phyloP scores from a whole-genome alignment of 2,113 vertebrate species.

The Triplophysa siluroides region DNA sequence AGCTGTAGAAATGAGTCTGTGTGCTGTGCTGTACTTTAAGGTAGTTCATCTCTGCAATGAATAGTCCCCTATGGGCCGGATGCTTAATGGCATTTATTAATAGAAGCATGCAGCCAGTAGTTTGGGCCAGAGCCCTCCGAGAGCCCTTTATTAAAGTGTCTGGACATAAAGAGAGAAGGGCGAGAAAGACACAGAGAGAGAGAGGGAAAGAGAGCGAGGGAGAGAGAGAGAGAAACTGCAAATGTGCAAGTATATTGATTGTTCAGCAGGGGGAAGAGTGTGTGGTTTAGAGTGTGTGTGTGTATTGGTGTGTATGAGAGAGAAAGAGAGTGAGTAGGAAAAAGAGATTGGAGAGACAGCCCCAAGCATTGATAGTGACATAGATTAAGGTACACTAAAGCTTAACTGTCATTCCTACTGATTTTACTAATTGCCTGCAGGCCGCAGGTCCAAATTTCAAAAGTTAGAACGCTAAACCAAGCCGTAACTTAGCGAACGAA shows the following conservation, averaged over 20 bases:
- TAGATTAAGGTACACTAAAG: constrained; percentile 59
- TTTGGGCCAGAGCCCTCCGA: constrained; percentile 72
- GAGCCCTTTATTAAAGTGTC: constrained; percentile 75
- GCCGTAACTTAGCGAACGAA: constrained; percentile 7
- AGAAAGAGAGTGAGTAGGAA: not conserved
- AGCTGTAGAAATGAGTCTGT: constrained; percentile 76
- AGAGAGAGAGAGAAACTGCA: constrained; percentile 38
- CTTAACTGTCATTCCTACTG: constrained; percentile 39
- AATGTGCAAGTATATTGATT: constrained; percentile 61
- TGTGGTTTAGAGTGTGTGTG: not conserved
- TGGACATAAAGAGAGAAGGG: constrained; percentile 56
- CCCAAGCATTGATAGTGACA: constrained; percentile 50
- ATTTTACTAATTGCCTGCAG: constrained; percentile 23
- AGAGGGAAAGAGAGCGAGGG: constrained; percentile 49
- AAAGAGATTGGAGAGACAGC: constrained; percentile 48
- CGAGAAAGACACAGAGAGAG: constrained; percentile 50
- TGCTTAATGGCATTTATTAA: constrained; percentile 86
- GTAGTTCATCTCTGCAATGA: constrained; percentile 83
- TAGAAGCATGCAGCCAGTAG: constrained; percentile 78
- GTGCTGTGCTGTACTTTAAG: constrained; percentile 80
- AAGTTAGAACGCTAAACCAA: constrained; percentile 47
- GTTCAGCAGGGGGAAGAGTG: constrained; percentile 42
- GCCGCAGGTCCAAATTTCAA: constrained; percentile 33
- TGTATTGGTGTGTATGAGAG: constrained; percentile 3
- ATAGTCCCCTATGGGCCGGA: constrained; percentile 78